These are phyloP conservation scores for Asobara japonica DNA, from an alignment of 1,140 invertebrate genomes.

Conservation along the genomic window DNA sequence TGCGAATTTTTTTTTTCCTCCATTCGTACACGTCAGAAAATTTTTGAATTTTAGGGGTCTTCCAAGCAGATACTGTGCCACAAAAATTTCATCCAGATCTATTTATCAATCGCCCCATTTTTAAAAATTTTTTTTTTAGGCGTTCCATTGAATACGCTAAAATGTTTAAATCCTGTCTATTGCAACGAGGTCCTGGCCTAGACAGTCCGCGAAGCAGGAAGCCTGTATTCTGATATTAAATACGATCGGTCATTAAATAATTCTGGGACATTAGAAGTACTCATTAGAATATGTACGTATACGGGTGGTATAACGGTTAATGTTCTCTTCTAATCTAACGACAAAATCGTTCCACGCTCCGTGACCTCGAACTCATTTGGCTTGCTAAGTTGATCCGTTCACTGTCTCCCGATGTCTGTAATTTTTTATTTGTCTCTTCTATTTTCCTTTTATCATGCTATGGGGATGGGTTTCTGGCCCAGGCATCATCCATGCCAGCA, in stretches of 20 bases:
- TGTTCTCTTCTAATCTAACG: constrained; percentile 30
- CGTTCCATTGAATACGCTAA: too few species aligned
- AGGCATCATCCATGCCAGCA: not conserved
- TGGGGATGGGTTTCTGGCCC: not conserved
- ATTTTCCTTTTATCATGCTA: not conserved
- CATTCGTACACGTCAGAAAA: too few species aligned
- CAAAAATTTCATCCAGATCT: too few species aligned
- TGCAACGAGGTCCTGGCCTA: not conserved
- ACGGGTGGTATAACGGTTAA: constrained; percentile 20
- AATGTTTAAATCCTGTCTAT: too few species aligned
- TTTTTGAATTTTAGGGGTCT: too few species aligned
- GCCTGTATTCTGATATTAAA: not conserved
- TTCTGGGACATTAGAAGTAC: constrained; percentile 19
- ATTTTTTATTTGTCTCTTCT: not conserved
- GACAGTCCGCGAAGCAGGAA: not conserved
- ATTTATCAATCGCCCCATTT: too few species aligned
- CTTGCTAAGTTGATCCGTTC: constrained; percentile 46
- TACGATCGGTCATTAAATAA: not conserved
- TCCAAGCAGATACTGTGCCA: too few species aligned
- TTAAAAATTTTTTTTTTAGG: too few species aligned
- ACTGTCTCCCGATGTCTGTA: not conserved
- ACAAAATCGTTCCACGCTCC: constrained; percentile 36
- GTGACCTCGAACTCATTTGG: constrained; percentile 51
- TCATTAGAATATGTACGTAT: constrained; percentile 20
- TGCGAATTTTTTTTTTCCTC: too few species aligned